Evolutionary conservation across 2,797 vertebrate genomes (phyloP).

Genomic region (Takifugu rubripes): DNA sequence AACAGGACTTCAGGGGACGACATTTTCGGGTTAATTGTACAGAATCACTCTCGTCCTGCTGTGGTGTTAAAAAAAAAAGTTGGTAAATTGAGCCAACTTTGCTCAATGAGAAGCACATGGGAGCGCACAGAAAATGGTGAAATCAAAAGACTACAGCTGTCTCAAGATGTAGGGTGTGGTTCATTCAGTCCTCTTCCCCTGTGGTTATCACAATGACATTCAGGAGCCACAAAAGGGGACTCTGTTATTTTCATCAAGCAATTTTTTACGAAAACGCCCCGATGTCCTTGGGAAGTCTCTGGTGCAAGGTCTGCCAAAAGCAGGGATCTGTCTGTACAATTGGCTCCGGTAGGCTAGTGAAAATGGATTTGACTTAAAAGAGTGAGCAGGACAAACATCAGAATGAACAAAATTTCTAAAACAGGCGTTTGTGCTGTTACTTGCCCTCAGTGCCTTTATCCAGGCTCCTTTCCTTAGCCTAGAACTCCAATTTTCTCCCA

Average conservation of each 20-base stretch:
- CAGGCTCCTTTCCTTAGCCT: constrained; percentile 39
- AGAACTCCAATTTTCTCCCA: constrained; percentile 44
- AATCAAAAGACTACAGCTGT: constrained; percentile 42
- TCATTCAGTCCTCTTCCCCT: constrained; percentile 59
- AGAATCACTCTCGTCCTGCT: constrained; percentile 12
- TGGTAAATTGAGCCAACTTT: constrained; percentile 38
- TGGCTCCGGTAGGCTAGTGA: constrained; percentile 13
- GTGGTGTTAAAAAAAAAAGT: constrained; percentile 11
- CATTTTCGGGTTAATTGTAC: constrained; percentile 49
- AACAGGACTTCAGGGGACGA: constrained; percentile 62
- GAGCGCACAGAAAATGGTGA: constrained; percentile 26
- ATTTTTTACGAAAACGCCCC: constrained; percentile 8
- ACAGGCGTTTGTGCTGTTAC: constrained; percentile 10
- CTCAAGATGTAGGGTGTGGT: constrained; percentile 47
- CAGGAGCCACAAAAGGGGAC: constrained; percentile 37
- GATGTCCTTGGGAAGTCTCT: constrained; percentile 13
- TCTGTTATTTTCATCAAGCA: constrained; percentile 30
- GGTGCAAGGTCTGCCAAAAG: constrained; percentile 25
- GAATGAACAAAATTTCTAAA: constrained; percentile 32
- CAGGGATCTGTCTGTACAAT: constrained; percentile 14
- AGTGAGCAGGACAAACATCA: constrained; percentile 12
- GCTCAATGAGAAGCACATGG: constrained; percentile 7
- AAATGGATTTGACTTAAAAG: constrained; percentile 27
- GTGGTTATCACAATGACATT: constrained; percentile 57
- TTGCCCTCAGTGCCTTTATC: constrained; percentile 16